These are phyloP conservation scores for Leptosomus discolor DNA, from an alignment of 2,113 vertebrate species.

Conservation along the genomic window DNA sequence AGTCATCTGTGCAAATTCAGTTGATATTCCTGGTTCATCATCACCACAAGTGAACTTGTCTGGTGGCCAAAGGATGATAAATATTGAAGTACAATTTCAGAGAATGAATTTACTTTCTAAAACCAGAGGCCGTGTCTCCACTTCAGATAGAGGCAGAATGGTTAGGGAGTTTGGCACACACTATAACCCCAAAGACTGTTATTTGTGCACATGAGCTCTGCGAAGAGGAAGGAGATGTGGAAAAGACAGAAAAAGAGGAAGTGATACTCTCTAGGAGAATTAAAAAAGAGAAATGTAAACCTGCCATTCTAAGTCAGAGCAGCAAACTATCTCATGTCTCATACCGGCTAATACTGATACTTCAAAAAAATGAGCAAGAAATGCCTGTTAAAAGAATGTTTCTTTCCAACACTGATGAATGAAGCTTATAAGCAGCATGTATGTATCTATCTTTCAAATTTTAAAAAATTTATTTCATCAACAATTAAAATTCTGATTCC, in stretches of 20 bases:
- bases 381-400: neutral
- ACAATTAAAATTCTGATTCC: neutral
- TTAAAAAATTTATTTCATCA: neutral
- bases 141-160: neutral
- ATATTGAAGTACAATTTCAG: neutral
- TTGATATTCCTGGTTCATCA: neutral
- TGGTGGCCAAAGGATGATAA: neutral
- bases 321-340: neutral
- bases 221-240: neutral
- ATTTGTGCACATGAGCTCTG: neutral
- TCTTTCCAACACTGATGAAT: neutral
- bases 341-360: neutral
- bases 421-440: neutral
- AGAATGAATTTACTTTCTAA: neutral
- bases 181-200: neutral
- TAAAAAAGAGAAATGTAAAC: neutral
- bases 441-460: neutral
- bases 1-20: neutral
- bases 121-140: neutral
- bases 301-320: neutral
- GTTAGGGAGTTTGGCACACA: neutral
- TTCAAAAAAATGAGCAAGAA: neutral
- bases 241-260: neutral
- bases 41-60: neutral
- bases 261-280: neutral